A percentile compares a stretch with the other conserved stretches of the same genome.
Conservation (phyloP, 2,113 vertebrate genomes). For the Amphiprion ocellaris region DNA sequence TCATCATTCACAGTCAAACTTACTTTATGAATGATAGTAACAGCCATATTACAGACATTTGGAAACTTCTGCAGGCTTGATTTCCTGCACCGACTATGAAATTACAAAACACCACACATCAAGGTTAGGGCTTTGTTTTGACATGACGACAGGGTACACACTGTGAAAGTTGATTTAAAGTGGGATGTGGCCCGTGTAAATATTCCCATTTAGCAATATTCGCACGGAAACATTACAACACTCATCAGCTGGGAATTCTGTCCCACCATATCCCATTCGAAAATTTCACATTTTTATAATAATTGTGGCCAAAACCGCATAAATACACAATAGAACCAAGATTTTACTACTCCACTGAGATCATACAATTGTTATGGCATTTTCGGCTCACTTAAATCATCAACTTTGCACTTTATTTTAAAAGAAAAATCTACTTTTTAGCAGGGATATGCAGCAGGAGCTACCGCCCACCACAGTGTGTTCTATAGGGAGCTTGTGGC, state of each 20-base stretch:
- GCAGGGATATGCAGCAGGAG: background rate
- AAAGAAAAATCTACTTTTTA: conserved; percentile 11
- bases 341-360: accelerated
- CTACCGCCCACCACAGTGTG: background rate
- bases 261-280: background rate
- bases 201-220: background rate
- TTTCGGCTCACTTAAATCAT: background rate
- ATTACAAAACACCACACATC: background rate
- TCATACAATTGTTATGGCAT: accelerated
- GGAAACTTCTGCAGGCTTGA: too few species aligned
- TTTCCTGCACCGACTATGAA: too few species aligned
- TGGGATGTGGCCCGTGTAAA: conserved; percentile 9
- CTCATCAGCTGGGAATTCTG: background rate
- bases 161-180: background rate
- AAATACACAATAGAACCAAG: accelerated
- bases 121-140: background rate
- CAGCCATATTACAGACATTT: too few species aligned
- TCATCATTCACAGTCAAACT: background rate
- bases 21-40: background rate
- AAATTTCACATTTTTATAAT: background rate
- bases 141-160: background rate
- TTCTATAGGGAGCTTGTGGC: background rate
- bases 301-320: accelerated
- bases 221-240: conserved; percentile 6
- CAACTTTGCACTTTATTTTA: background rate